Evolutionary conservation across 2,113 vertebrate species (phyloP).

Genomic region (Dipodomys merriami): DNA sequence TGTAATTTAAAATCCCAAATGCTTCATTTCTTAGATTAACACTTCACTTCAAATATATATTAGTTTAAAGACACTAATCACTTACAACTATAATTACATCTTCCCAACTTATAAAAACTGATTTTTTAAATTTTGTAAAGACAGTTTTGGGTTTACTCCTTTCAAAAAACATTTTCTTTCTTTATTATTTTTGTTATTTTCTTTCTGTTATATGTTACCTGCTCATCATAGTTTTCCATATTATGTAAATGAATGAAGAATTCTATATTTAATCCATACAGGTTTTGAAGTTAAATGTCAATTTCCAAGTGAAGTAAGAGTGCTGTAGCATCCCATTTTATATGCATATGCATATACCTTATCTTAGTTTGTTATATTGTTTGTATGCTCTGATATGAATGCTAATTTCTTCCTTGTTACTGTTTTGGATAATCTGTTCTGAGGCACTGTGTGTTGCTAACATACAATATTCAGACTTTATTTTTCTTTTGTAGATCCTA

Average conservation of each 20-base stretch:
- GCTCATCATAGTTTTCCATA: constrained; percentile 46
- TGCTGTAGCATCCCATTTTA: constrained; percentile 70
- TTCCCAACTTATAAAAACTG: background rate
- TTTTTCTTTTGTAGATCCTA: constrained; percentile 64
- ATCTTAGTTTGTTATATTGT: constrained; percentile 73
- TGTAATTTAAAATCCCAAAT: constrained; percentile 20
- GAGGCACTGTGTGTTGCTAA: constrained; percentile 78
- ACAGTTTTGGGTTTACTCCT: constrained; percentile 49
- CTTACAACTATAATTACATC: background rate
- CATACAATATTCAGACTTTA: constrained; percentile 62
- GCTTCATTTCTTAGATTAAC: background rate
- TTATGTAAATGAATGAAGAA: constrained; percentile 50
- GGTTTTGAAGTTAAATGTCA: constrained; percentile 78
- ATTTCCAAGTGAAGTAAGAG: constrained; percentile 78
- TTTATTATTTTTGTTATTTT: constrained; percentile 59
- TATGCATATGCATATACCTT: constrained; percentile 72
- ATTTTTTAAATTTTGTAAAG: constrained; percentile 20
- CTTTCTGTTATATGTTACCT: background rate
- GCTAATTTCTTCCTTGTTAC: constrained; percentile 83
- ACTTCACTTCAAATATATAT: background rate
- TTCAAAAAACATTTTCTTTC: constrained; percentile 61
- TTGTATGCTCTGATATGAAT: constrained; percentile 77
- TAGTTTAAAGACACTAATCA: background rate
- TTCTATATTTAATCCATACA: constrained; percentile 71
- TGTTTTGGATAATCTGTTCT: constrained; percentile 80